A percentile compares a stretch with the other conserved stretches of the same genome.
phyloP scores from a whole-genome alignment of 2,797 vertebrate species.

The Siniperca scherzeri region DNA sequence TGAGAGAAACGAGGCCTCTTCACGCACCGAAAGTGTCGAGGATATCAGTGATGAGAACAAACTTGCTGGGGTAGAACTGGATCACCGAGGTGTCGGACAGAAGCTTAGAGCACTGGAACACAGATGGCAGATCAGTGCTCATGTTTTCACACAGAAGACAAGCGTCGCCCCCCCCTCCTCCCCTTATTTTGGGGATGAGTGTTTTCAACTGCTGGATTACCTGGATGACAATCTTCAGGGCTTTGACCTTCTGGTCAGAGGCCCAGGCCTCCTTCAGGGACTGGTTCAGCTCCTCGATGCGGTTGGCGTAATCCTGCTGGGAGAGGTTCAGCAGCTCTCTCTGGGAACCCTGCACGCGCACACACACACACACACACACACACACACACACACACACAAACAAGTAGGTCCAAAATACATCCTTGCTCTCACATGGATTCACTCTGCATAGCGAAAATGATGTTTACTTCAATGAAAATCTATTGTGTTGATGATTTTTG shows the following conservation, averaged over 20 bases:
- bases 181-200: background rate
- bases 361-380: constrained; percentile 48
- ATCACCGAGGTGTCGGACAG: constrained; percentile 97
- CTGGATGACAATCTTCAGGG: constrained; percentile 99
- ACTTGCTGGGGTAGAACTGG: constrained; percentile 99
- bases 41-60: constrained; percentile 98
- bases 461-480: background rate
- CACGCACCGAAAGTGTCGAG: constrained; percentile 97
- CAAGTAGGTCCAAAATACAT: background rate
- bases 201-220: constrained; percentile 70
- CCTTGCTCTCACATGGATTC: too few relatives aligned
- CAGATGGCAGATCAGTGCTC: constrained; percentile 5
- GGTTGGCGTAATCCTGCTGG: constrained; percentile 96
- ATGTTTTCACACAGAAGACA: background rate
- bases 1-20: accelerated
- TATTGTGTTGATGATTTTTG: background rate
- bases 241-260: constrained; percentile 98
- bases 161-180: accelerated
- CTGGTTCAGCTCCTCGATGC: constrained; percentile 98
- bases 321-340: constrained; percentile 96
- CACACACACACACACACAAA: constrained; percentile 5
- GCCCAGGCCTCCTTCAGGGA: constrained; percentile 98
- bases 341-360: constrained; percentile 91
- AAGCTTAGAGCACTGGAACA: constrained; percentile 95
- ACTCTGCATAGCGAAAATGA: background rate